Evolutionary conservation across 2,113 vertebrate genomes (phyloP).

Genomic region (Strix uralensis): DNA sequence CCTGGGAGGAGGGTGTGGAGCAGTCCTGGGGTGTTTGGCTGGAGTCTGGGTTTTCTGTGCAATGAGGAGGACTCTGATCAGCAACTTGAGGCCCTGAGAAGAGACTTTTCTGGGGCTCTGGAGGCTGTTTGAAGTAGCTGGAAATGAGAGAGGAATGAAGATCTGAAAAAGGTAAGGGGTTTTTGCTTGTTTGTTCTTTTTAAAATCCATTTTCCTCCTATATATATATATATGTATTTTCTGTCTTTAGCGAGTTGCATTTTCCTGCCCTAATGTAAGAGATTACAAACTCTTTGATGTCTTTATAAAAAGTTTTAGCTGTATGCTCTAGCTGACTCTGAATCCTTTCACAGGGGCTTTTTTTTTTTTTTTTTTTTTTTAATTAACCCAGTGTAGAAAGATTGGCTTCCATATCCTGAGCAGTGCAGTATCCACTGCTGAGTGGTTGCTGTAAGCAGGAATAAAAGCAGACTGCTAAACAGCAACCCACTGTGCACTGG

Average conservation of each 20-base stretch:
- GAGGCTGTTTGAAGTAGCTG: background rate
- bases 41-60: fast-evolving
- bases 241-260: background rate
- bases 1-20: background rate
- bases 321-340: background rate
- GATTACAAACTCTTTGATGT: background rate
- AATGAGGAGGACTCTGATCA: fast-evolving
- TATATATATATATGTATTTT: fast-evolving
- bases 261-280: background rate
- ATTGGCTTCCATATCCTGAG: background rate
- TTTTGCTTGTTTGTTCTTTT: fast-evolving
- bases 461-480: fast-evolving
- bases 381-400: fast-evolving
- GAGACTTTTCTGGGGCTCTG: background rate
- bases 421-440: background rate
- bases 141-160: background rate
- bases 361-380: background rate
- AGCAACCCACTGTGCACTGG: fast-evolving
- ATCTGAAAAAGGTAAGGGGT: background rate
- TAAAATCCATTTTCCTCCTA: fast-evolving
- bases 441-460: background rate
- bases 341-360: background rate
- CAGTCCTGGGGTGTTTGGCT: fast-evolving
- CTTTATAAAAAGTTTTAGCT: background rate
- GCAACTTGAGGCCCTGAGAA: fast-evolving